Evolutionary conservation across 2,888 invertebrate genomes (phyloP).

Genomic region (Leucophora obtusa): DNA sequence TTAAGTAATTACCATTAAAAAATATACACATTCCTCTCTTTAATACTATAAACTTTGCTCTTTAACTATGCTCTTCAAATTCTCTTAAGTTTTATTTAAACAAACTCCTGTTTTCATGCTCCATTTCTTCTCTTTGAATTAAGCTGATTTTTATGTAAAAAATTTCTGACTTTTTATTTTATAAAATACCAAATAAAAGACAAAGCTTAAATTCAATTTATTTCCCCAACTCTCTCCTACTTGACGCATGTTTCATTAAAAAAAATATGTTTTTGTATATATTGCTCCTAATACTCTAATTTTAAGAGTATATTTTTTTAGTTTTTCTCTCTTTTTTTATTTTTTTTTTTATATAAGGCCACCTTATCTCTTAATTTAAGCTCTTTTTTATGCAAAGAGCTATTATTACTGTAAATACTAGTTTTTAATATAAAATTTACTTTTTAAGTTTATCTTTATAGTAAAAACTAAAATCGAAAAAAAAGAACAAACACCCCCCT

Average conservation of each 20-base stretch:
- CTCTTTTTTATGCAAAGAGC: conserved; percentile 63
- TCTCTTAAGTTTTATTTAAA: conserved; percentile 11
- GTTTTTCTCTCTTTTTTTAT: conserved; percentile 48
- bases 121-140: conserved; percentile 11
- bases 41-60: background rate
- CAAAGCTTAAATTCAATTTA: conserved; percentile 50
- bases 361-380: conserved; percentile 38
- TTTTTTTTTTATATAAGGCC: conserved; percentile 31
- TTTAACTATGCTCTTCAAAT: background rate
- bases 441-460: conserved; percentile 55
- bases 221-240: conserved; percentile 1
- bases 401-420: conserved; percentile 62
- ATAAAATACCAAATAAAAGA: conserved; percentile 53
- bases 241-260: conserved; percentile 58
- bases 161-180: conserved; percentile 20
- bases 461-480: conserved; percentile 44
- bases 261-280: conserved; percentile 54
- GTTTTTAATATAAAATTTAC: conserved; percentile 54
- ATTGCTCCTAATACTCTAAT: background rate
- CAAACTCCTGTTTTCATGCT: conserved; percentile 4
- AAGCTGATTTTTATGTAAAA: conserved; percentile 59
- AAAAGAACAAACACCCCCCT: conserved; percentile 67
- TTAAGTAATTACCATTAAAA: conserved; percentile 57
- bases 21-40: conserved; percentile 56
- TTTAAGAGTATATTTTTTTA: conserved; percentile 41